These are phyloP conservation scores for Donacobius atricapilla DNA, from an alignment of 2,113 vertebrate species.

Conservation along the genomic window DNA sequence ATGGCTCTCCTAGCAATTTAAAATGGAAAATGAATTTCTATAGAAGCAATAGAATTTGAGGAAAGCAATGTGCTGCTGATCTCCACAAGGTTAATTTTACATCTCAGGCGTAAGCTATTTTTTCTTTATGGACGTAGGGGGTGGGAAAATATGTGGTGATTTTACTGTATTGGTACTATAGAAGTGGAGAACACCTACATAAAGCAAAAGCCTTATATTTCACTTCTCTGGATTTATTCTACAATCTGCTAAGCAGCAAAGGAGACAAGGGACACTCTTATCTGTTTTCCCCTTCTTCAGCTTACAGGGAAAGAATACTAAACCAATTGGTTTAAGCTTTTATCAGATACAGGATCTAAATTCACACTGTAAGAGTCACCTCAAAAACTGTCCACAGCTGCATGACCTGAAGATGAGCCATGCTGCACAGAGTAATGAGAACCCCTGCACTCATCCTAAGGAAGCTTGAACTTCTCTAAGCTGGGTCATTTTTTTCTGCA, in stretches of 20 bases:
- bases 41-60: constrained; percentile 19
- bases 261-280: not conserved
- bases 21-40: constrained; percentile 36
- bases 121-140: constrained; percentile 20
- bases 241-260: not conserved
- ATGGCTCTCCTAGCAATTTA: not conserved
- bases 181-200: constrained; percentile 37
- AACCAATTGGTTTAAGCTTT: not conserved
- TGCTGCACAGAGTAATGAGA: not conserved
- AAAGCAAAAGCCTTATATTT: constrained; percentile 15
- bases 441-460: not conserved
- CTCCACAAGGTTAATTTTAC: constrained; percentile 49
- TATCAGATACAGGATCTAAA: not conserved
- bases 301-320: not conserved
- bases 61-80: not conserved
- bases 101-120: constrained; percentile 38
- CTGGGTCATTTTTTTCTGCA: not conserved
- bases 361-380: not conserved
- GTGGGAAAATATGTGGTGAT: constrained; percentile 50
- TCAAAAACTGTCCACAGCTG: not conserved
- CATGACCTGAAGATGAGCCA: not conserved
- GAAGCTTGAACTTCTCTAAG: not conserved
- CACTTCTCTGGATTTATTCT: not conserved
- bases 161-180: constrained; percentile 36
- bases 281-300: not conserved